Evolutionary conservation across 2,113 vertebrate genomes (phyloP).

Genomic region (Otus sunia): DNA sequence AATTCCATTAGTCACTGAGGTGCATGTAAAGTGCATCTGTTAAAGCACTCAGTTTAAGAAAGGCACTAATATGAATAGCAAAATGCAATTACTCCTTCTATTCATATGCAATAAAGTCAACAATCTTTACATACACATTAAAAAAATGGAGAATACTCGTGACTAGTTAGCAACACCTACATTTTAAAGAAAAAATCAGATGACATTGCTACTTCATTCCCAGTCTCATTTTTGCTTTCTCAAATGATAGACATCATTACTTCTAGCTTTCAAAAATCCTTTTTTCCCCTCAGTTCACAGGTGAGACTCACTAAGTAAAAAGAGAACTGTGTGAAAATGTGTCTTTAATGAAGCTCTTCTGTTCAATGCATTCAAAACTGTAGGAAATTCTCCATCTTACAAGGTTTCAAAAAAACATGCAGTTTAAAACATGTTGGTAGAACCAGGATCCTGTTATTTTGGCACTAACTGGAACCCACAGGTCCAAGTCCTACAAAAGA

Average conservation of each 20-base stretch:
- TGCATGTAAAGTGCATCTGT: not conserved
- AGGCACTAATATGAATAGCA: not conserved
- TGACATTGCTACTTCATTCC: not conserved
- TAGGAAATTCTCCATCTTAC: not conserved
- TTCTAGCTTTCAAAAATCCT: not conserved
- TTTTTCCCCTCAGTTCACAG: not conserved
- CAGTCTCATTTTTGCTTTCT: not conserved
- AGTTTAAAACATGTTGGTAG: not conserved
- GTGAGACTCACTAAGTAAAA: not conserved
- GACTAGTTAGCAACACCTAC: not conserved
- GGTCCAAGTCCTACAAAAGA: not conserved
- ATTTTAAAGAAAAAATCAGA: not conserved
- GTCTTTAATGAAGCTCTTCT: not conserved
- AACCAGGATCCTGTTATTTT: not conserved
- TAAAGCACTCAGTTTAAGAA: not conserved
- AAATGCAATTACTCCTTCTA: not conserved
- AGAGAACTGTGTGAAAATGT: not conserved
- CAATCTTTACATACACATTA: not conserved
- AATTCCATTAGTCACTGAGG: not conserved
- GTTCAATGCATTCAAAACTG: not conserved
- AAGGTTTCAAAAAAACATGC: not conserved
- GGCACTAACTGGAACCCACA: not conserved
- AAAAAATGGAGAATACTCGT: not conserved
- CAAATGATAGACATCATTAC: not conserved
- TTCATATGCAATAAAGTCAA: not conserved